Base-by-base conservation (phyloP, 2,888 invertebrate genomes). In the Xanthorhoe spadicearia region DNA sequence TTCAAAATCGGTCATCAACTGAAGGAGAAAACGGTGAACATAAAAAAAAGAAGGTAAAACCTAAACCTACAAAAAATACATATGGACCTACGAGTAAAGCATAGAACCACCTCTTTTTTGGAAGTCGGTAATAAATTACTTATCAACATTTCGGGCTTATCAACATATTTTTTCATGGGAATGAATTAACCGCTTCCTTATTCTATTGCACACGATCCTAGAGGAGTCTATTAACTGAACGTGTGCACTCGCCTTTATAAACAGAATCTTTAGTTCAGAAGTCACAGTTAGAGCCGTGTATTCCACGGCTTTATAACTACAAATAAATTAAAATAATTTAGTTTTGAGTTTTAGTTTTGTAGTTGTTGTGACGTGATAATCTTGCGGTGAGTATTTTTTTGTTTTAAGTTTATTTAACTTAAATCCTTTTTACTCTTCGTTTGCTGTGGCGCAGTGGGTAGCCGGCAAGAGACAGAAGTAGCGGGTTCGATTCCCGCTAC, bases 271-370 rank as follows among this genome's bases (percentile, higher is more conserved):
- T 15, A 32, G 18, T 5, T 61, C 5, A 7, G 19, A 9, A 9
- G 43, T 3, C 74, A 81, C 77, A 83, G 72, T 81, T 75, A 23
- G 77, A 76, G 85, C 83, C 84, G 85, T 85, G 81, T 62, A 55
- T 43, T n/a, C 56, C 80, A 82, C 85, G 85, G 85, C 84, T 82
- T 79, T 68, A 66, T 69, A 72, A 50, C 68, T 61, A 35, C 50
- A 23, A n/a, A 38, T 32, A 23, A 38, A 49, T 50, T 50, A 43
- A 59, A 15, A 50, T 58, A 63, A 54, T 59, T 49, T 59, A 56
- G 23, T 53, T 49, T 64, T 59, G 1, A 32, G 43, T 43, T 48
- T 54, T 13, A 17, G 6, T 69, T 65, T 68, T 56, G 15, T 68
- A 64, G 56, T 68, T 19, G 61, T 68, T 63, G 61, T 50, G 38